Evolutionary conservation across 92 coral and sea anemone genomes (phyloP).

Genomic region (Siderastrea siderea): DNA sequence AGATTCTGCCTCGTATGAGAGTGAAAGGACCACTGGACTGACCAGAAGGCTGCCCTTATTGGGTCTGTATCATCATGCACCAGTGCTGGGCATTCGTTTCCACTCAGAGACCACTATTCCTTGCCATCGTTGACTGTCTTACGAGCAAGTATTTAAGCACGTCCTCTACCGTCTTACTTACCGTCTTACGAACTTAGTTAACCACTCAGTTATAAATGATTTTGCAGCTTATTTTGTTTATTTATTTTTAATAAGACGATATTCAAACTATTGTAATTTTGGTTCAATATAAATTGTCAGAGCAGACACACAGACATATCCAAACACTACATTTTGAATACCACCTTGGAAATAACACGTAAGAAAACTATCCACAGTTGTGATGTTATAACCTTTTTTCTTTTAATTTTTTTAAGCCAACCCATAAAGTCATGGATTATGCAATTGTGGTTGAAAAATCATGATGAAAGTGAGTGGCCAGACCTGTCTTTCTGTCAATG

Average conservation of each 20-base stretch:
- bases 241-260: too few relatives aligned
- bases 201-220: constrained; percentile 68
- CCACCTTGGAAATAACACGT: not conserved
- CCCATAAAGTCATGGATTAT: constrained; percentile 13
- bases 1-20: constrained; percentile 11
- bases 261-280: too few relatives aligned
- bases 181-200: not conserved
- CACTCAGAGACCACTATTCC: too few relatives aligned
- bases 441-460: not conserved
- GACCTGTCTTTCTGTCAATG: not conserved
- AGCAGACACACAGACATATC: too few relatives aligned
- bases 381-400: too few relatives aligned
- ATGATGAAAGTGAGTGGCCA: not conserved
- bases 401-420: not conserved
- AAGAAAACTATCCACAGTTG: not conserved
- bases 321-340: too few relatives aligned
- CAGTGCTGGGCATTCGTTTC: too few relatives aligned
- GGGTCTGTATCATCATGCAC: constrained; percentile 31
- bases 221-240: not conserved
- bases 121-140: too few relatives aligned
- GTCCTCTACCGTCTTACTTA: not conserved
- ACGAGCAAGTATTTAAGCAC: too few relatives aligned
- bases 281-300: too few relatives aligned
- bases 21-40: constrained; percentile 7
- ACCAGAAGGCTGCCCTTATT: constrained; percentile 64